Base-by-base conservation (phyloP, 2,113 vertebrate genomes). In the Arvicanthis niloticus region DNA sequence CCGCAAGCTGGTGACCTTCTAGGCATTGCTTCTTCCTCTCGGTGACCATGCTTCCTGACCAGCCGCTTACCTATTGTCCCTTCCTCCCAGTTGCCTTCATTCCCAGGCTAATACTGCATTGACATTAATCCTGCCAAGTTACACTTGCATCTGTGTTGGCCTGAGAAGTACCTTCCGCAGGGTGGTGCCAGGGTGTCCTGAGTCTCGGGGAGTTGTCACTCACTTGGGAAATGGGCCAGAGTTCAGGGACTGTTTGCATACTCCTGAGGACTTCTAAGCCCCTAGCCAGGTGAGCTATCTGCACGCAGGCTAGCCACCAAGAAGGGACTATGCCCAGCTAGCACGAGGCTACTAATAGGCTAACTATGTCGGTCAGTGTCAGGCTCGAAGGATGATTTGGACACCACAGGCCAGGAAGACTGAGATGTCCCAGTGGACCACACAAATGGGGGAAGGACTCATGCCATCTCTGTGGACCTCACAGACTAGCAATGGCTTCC, bases 201-300 rank as follows among this genome's bases (percentile, higher is more conserved):
- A 34, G 72, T 80, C 13, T 45, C 1, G 29, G 58, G 62, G 19
- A 87, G 45, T 3, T 95, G 95, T 91, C 92, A 48, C 42, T 92
- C 60, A 40, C 26, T 76, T 82, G 96, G 73, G 88, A 97, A 95
- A 78, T 87, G 65, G 90, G 65, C 13, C 87, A 96, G 82, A 96
- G 93, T 91, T 97, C 87, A 97, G 84, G 84, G 78, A 77, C 4
- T 89, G 60, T 80, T 48, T 10, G 0, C 42, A 77, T 34, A 4
- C 29, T 56, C 51, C 65, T 84, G 31, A 68, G 84, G 89, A 58
- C 72, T 94, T 95, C 78, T 29, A 40, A 65, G 73, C 89, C 60
- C 29, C 65, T 68, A 7, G 4, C 8, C 21, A 45, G 29, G 89
- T 86, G 34, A 21, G 22, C 31, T 56, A 48, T 62, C 48, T 21